Evolutionary conservation across 2,888 invertebrate genomes (phyloP).

Genomic region (Nemotelus pantherinus): DNA sequence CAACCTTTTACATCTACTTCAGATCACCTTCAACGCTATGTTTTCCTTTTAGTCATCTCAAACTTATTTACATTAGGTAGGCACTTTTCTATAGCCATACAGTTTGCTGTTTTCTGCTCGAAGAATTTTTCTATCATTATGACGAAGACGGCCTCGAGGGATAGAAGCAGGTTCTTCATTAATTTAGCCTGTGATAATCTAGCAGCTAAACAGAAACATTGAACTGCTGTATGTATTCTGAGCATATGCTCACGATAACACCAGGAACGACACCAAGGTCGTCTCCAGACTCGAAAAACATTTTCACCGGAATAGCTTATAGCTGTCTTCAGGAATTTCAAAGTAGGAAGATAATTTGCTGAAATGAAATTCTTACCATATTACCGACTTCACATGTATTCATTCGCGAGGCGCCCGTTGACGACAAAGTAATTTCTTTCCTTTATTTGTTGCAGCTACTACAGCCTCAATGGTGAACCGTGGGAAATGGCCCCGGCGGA

Average conservation of each 20-base stretch:
- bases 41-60: neutral
- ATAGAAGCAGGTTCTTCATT: neutral
- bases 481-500: conserved; percentile 25
- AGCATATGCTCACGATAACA: too few species aligned
- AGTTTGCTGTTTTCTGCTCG: neutral
- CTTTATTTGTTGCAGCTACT: conserved; percentile 21
- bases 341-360: conserved; percentile 41
- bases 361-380: conserved; percentile 36
- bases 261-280: too few species aligned
- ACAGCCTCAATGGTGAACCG: conserved; percentile 18
- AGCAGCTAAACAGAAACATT: neutral
- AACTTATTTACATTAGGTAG: neutral
- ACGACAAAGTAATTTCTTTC: conserved; percentile 28
- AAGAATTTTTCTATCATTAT: conserved; percentile 9
- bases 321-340: conserved; percentile 24
- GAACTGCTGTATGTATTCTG: neutral
- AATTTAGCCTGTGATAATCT: conserved; percentile 25
- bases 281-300: neutral
- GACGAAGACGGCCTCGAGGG: conserved; percentile 1
- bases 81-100: neutral
- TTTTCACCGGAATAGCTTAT: neutral
- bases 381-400: conserved; percentile 33
- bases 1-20: too few species aligned
- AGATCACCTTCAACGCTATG: too few species aligned
- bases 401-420: neutral